Base-by-base conservation (phyloP, 2,888 invertebrate genomes). In the Zaprionus obscuricornis region DNA sequence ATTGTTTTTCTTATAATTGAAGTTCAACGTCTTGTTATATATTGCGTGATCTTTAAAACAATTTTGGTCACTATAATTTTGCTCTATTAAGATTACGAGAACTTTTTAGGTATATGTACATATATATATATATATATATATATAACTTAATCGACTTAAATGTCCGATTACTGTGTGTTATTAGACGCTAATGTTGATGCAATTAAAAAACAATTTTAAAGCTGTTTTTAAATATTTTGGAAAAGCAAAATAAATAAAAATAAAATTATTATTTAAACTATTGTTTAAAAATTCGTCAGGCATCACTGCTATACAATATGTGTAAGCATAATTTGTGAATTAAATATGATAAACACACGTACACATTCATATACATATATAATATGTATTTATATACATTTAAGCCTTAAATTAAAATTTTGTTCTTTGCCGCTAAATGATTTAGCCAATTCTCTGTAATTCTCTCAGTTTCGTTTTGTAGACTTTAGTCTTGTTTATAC, bases 171-270 rank as follows among this genome's bases (percentile, higher is more conserved):
- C 22, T 22, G 11, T 36, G 17, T 26, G 42, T 52, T 59, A 62
- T 74, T 76, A 74, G 55, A 6, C 33, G 24, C 45, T 66, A 85
- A 85, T 85, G 58, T 39, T 27, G 33, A 14, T 13, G 57, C 76
- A 85, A 78, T 78, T 85, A 78, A 71, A 83, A 71, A 43, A 45
- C 67, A 47, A 67, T 78, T 85, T 54, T 31, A 52, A 45, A 63
- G 63, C 52, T 43, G 42, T 47, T 33, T n/a, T n/a, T n/a, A n/a
- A n/a, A n/a, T n/a, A n/a, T n/a, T n/a, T n/a, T n/a, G n/a, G n/a
- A 20, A 22, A 17, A 29, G 11, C 11, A 5, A 54, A 39, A n/a
- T 8, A 46, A 22, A 10, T 13, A 10, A n/a, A 14, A 13, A 45
- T 11, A 26, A 24, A 18, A 39, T 46, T 31, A 13, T 7, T 8